phyloP scores from a whole-genome alignment of 2,113 vertebrate genomes.

The Salvelinus fontinalis region DNA sequence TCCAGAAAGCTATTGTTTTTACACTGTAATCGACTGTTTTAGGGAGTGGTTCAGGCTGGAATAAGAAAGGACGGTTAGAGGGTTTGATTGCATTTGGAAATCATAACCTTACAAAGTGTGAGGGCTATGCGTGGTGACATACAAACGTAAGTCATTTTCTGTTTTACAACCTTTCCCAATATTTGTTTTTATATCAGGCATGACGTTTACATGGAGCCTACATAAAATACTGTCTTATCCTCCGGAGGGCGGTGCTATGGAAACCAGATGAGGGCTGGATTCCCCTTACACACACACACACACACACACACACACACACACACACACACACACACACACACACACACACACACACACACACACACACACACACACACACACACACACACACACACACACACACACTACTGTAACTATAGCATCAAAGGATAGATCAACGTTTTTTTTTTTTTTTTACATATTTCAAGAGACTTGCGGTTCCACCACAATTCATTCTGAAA shows the following conservation, averaged over 20 bases:
- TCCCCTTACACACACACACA: slow-evolving; percentile 17
- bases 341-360: too few species aligned
- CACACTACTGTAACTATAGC: too few species aligned
- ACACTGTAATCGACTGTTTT: neutral
- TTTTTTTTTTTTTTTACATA: too few species aligned
- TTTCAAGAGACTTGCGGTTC: too few species aligned
- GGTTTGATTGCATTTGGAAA: too few species aligned
- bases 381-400: too few species aligned
- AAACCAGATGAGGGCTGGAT: slow-evolving; percentile 70
- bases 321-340: too few species aligned
- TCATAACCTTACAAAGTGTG: too few species aligned
- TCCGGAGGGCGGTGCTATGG: slow-evolving; percentile 78
- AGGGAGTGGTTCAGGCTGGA: neutral
- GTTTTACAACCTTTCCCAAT: slow-evolving; percentile 3
- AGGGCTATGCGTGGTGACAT: neutral
- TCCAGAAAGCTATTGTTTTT: neutral
- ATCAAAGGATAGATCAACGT: too few species aligned
- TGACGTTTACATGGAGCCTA: slow-evolving; percentile 6
- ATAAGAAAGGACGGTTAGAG: neutral
- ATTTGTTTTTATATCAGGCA: slow-evolving; percentile 24
- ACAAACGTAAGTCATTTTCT: neutral
- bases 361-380: too few species aligned
- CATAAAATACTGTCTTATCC: slow-evolving; percentile 36
- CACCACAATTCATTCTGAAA: too few species aligned
- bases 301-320: slow-evolving; percentile 21